phyloP scores from a whole-genome alignment of 2,888 invertebrate species.

The Byasa hedistus region DNA sequence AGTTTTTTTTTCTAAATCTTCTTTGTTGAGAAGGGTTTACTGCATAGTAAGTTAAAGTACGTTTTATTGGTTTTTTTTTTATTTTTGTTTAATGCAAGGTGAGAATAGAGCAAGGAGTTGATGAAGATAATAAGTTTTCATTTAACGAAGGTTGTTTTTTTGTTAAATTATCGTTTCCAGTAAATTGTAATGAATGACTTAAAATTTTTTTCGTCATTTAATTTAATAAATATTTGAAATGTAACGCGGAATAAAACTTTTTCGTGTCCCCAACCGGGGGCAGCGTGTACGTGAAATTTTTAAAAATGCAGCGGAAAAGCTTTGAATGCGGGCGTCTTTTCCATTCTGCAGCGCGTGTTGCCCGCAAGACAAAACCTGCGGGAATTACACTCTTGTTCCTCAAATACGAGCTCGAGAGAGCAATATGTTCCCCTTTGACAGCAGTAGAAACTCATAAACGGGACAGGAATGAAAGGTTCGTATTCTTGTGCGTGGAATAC shows the following conservation, averaged over 20 bases:
- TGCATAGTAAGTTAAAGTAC: no score
- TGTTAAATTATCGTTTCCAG: no score
- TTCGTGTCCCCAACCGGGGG: slow-evolving; percentile 45
- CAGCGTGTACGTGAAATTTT: slow-evolving; percentile 44
- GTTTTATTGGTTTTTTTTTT: no score
- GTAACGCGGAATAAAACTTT: slow-evolving; percentile 39
- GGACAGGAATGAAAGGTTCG: slow-evolving; percentile 59
- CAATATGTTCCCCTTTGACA: slow-evolving; percentile 74
- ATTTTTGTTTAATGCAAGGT: no score
- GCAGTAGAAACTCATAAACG: slow-evolving; percentile 68
- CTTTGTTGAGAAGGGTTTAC: no score
- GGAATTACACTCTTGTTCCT: slow-evolving; percentile 73
- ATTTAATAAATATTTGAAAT: not conserved
- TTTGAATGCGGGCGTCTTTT: slow-evolving; percentile 67
- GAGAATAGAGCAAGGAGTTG: no score
- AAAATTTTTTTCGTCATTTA: not conserved
- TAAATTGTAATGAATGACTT: not conserved
- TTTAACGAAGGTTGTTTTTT: no score
- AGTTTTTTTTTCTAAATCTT: no score
- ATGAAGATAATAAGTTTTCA: no score
- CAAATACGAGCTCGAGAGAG: slow-evolving; percentile 62
- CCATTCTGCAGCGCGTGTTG: slow-evolving; percentile 66
- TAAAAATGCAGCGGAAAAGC: slow-evolving; percentile 65
- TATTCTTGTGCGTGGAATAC: slow-evolving; percentile 42
- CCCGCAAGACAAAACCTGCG: slow-evolving; percentile 70